Base-by-base conservation (phyloP, 1,140 invertebrate species). In the Listronotus bonariensis region DNA sequence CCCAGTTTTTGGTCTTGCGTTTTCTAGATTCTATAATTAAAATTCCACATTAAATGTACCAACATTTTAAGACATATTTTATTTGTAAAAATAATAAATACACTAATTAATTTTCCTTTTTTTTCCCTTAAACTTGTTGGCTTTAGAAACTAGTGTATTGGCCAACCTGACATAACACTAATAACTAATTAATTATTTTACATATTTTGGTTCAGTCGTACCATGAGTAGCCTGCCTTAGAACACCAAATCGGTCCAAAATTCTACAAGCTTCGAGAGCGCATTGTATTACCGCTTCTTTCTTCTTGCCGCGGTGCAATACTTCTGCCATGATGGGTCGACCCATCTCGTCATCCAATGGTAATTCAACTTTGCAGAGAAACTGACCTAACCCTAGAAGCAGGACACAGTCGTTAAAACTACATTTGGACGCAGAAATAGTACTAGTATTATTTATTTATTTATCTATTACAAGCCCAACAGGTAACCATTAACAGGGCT, bases 201-300 rank as follows among this genome's bases (percentile, higher is more conserved):
- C 62, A 48, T 42, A 34, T n/a, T n/a, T n/a, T n/a, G n/a, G n/a
- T n/a, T 48, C 14, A 40, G 11, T 61, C 43, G 75, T 78, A 89
- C 88, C 89, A 76, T 92, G 90, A 70, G 85, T 88, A 0, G 92
- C 85, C 78, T 92, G 88, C 43, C 92, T 78, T 3, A 96, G 80
- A 15, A 93, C 78, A 3, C 92, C 92, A 65, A 90, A 83, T 55
- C 89, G 84, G 77, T 99, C 96, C 1, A 99, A 83, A 14, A 96
- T 88, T 69, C 93, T 82, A 79, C 96, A 98, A 0, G 96, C 96
- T 82, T 98, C 95, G 20, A 98, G 77, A 1, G 96, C 95, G 80
- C 95, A 97, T 57, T 95, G 92, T 8, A 92, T 78, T 0, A 97
- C 92, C 6, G 92, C 92, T 77, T 98, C 96, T 78, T 96, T 98